Evolutionary conservation across 2,888 invertebrate species (phyloP), one percentile per base, ranked within the genome.

Genomic region (Poecilobothrus nobilitatus): DNA sequence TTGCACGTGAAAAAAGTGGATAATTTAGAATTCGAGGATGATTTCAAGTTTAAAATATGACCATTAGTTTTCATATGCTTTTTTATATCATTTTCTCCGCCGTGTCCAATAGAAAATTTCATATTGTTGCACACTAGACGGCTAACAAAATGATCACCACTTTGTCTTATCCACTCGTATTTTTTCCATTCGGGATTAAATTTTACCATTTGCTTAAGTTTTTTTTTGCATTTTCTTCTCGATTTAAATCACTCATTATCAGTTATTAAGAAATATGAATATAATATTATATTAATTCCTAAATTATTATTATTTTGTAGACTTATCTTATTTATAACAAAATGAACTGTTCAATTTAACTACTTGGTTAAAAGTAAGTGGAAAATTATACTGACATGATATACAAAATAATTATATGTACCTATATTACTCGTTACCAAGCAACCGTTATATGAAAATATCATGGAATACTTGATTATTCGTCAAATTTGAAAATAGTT

Each of bases 291-390:
- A 44, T 44, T 44, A 44, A 44, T 44, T 44, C 44, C 44, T 44
- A 44, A 44, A 44, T 44, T 44, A 44, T 44, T 44, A 44, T n/a
- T n/a, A n/a, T n/a, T n/a, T n/a, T n/a, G n/a, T 62, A 20, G 61
- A 62, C 61, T 62, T 62, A 62, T 62, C 61, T 62, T 62, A 62
- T 62, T 62, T 62, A 62, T 62, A 62, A 62, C 61, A 62, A 62
- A 62, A 8, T 34, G 34, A 34, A 61, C 61, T 62, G 61, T 62
- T n/a, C 20, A 62, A 62, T 20, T 62, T 20, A 62, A 62, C n/a
- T n/a, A n/a, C n/a, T n/a, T n/a, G 20, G 20, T 62, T 62, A 62
- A 62, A 62, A 62, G 20, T 62, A 62, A 62, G 61, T 62, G 61
- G 61, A 62, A 62, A n/a, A n/a, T n/a, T n/a, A n/a, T 62, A 62